phyloP scores from a whole-genome alignment of 1,140 invertebrate species.

The Chlorops oryzae region DNA sequence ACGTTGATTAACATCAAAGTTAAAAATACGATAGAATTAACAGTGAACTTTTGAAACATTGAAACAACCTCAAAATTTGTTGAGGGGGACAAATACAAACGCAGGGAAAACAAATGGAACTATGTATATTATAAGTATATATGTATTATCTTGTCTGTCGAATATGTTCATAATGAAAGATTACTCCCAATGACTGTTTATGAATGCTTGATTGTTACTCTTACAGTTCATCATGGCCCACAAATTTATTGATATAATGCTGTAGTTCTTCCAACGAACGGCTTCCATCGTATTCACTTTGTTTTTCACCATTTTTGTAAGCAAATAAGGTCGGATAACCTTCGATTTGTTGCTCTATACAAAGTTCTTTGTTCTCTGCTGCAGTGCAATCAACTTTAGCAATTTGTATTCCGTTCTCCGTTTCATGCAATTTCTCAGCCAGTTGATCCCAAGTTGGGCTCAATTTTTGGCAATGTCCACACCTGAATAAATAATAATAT shows the following conservation, averaged over 20 bases:
- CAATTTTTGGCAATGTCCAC: conserved; percentile 65
- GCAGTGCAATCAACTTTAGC: conserved; percentile 72
- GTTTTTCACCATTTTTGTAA: conserved; percentile 61
- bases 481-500: conserved; percentile 43
- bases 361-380: conserved; percentile 58
- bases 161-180: too few relatives aligned
- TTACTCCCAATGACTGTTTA: too few relatives aligned
- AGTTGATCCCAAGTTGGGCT: conserved; percentile 67
- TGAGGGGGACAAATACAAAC: too few relatives aligned
- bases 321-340: conserved; percentile 72
- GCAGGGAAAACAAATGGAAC: too few relatives aligned
- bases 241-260: conserved; percentile 35
- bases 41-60: too few relatives aligned
- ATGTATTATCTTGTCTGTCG: too few relatives aligned
- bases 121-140: too few relatives aligned
- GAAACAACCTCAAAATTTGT: too few relatives aligned
- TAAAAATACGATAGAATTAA: too few relatives aligned
- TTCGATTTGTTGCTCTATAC: conserved; percentile 65
- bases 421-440: conserved; percentile 56
- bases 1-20: too few relatives aligned
- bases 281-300: conserved; percentile 67
- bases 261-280: conserved; percentile 57
- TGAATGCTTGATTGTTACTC: too few relatives aligned
- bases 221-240: conserved; percentile 39
- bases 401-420: conserved; percentile 52